Conservation (phyloP, 2,113 vertebrate genomes). For the Maccullochella peelii region DNA sequence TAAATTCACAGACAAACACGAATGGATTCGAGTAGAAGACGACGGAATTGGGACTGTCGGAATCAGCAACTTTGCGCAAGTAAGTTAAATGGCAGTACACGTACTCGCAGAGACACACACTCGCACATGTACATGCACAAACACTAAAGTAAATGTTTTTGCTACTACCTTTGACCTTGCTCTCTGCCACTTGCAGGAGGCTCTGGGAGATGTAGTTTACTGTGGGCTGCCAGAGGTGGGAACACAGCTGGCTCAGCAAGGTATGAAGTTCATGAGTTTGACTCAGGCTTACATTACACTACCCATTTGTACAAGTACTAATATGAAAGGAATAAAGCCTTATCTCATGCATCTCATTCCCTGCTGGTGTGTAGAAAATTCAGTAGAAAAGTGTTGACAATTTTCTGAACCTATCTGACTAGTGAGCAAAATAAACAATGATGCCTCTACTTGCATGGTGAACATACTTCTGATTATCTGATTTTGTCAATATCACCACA, state of each 20-base stretch:
- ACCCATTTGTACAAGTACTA: no score
- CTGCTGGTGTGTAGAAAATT: not conserved
- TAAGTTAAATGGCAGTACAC: conserved; percentile 66
- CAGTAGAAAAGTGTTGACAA: not conserved
- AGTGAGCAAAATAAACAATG: not conserved
- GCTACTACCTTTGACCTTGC: not conserved
- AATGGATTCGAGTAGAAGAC: conserved; percentile 94
- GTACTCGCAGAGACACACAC: no score
- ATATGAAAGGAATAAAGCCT: not conserved
- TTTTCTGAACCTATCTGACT: no score
- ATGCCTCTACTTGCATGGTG: not conserved
- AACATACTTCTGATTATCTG: not conserved
- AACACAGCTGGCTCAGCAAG: conserved; percentile 91
- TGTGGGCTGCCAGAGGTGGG: conserved; percentile 97
- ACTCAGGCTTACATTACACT: not conserved
- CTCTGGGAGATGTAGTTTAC: conserved; percentile 97
- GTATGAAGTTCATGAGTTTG: conserved; percentile 75
- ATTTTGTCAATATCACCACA: not conserved
- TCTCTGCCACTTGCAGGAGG: conserved; percentile 84
- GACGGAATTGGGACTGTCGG: conserved; percentile 94
- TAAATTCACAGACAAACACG: conserved; percentile 98
- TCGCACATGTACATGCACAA: no score
- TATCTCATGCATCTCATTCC: not conserved
- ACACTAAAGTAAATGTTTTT: no score
- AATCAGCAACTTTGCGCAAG: conserved; percentile 98